Evolutionary conservation across 2,113 vertebrate genomes (phyloP).

Genomic region (Diadophis punctatus): DNA sequence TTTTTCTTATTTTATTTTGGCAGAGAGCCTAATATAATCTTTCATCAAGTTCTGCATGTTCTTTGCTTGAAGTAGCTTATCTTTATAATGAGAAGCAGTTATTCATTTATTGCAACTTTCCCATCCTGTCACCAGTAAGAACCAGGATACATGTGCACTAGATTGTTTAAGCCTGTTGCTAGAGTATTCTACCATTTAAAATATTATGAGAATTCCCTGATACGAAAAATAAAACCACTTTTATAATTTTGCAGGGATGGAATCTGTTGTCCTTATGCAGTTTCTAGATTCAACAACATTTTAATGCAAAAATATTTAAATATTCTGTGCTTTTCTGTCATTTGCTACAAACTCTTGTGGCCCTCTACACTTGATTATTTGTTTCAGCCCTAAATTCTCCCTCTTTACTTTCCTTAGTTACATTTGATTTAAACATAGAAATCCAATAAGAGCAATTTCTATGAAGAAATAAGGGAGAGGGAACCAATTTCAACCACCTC

Average conservation of each 20-base stretch:
- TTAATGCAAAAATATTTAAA: neutral
- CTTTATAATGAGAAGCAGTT: constrained; percentile 34
- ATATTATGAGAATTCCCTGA: neutral
- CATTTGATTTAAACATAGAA: neutral
- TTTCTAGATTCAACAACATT: neutral
- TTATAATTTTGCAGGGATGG: neutral
- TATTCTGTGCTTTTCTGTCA: neutral
- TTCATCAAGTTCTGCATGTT: constrained; percentile 44
- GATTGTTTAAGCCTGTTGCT: neutral
- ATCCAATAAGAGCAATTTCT: neutral
- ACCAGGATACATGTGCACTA: constrained; percentile 55
- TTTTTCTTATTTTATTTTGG: constrained; percentile 46
- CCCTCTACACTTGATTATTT: neutral
- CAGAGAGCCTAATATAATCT: constrained; percentile 30
- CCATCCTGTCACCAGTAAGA: constrained; percentile 56
- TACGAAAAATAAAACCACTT: neutral
- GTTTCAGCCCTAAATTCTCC: neutral
- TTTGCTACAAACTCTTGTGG: neutral
- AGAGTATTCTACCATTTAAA: neutral
- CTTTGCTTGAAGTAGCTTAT: constrained; percentile 45
- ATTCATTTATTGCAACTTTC: constrained; percentile 53
- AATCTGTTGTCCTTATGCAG: neutral
- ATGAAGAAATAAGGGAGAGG: too few species aligned
- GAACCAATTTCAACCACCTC: neutral
- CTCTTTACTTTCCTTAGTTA: neutral